These are phyloP conservation scores for Dynastes tityus DNA, from an alignment of 2,888 invertebrate genomes.

Conservation along the genomic window DNA sequence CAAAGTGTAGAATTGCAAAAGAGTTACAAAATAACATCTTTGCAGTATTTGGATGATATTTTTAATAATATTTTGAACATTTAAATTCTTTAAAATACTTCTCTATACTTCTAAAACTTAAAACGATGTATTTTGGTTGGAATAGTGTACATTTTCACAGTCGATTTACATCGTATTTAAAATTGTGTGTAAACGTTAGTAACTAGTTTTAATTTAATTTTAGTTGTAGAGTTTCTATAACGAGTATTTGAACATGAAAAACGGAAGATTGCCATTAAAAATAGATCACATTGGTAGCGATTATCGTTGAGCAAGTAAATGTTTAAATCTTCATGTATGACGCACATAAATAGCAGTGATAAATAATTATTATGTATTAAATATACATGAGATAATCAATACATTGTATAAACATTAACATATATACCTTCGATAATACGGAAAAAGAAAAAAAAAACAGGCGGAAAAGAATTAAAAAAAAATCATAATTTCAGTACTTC, in stretches of 20 bases:
- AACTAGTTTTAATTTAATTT: no score
- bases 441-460: background rate
- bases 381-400: constrained; percentile 25
- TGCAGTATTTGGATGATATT: no score
- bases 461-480: constrained; percentile 2
- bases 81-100: no score
- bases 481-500: constrained; percentile 11
- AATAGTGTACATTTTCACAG: no score
- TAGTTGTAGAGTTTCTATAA: background rate
- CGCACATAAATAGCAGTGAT: constrained; percentile 20
- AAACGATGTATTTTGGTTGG: no score
- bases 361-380: constrained; percentile 39
- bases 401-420: constrained; percentile 26
- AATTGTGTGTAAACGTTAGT: no score
- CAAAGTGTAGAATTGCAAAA: no score
- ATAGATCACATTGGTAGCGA: constrained; percentile 7
- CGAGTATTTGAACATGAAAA: background rate
- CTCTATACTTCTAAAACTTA: no score
- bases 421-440: constrained; percentile 21
- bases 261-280: constrained; percentile 5
- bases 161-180: no score
- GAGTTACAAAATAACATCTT: no score
- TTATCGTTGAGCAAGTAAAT: constrained; percentile 36
- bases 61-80: no score
- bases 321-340: background rate